Percentiles rank a stretch among this genome's conserved stretches.
Conservation (phyloP, 2,888 invertebrate genomes). For the Lasioglossum malachurum region DNA sequence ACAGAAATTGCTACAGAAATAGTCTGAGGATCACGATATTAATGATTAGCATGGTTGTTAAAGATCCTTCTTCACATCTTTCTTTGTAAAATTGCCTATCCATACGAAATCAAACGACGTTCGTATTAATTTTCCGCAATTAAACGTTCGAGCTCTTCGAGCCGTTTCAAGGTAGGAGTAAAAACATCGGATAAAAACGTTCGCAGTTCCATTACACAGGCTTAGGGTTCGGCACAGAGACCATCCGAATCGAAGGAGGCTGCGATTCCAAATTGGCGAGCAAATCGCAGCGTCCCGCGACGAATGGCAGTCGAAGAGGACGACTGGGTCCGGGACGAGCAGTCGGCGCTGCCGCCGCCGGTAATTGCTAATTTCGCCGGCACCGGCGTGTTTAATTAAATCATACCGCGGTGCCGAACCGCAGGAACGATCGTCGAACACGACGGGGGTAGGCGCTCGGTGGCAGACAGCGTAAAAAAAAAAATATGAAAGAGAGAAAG, state of each 20-base stretch:
- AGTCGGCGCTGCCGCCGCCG: constrained; percentile 59
- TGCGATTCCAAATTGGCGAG: neutral
- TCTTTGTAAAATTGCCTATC: neutral
- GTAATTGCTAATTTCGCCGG: constrained; percentile 74
- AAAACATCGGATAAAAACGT: neutral
- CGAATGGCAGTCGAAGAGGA: neutral
- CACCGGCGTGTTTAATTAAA: constrained; percentile 75
- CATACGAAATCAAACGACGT: too few species aligned
- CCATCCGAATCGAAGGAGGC: neutral
- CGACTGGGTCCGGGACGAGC: neutral
- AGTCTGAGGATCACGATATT: too few species aligned
- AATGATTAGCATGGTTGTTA: neutral
- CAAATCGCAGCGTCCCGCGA: neutral
- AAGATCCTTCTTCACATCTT: too few species aligned
- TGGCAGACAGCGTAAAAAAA: neutral
- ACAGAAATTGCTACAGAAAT: too few species aligned
- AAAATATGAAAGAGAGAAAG: neutral
- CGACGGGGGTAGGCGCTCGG: neutral
- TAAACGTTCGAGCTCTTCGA: neutral
- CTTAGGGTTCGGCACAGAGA: neutral
- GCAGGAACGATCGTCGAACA: constrained; percentile 30
- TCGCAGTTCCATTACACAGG: neutral
- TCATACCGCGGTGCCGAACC: constrained; percentile 64
- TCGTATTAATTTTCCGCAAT: neutral
- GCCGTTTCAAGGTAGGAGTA: neutral